These are phyloP conservation scores for Pammene fasciana DNA, from an alignment of 2,888 invertebrate genomes.

Conservation along the genomic window DNA sequence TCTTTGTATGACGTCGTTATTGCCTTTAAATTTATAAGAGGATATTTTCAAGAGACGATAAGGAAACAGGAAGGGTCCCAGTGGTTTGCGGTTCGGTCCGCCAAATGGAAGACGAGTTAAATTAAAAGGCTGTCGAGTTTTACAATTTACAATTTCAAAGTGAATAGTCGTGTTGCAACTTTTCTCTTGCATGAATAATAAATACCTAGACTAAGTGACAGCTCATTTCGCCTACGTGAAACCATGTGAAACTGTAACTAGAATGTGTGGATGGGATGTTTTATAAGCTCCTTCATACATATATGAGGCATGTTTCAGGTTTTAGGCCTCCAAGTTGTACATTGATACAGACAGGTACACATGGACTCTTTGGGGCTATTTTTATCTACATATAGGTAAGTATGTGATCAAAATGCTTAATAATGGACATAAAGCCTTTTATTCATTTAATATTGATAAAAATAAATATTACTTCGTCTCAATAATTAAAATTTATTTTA, in stretches of 20 bases:
- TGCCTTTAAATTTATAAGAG: neutral
- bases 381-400: too few species aligned
- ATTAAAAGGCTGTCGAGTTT: constrained; percentile 19
- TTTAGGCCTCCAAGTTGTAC: too few species aligned
- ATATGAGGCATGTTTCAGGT: neutral
- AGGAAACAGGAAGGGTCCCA: constrained; percentile 5
- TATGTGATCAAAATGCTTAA: too few species aligned
- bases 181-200: neutral
- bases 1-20: too few species aligned
- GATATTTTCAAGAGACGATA: neutral
- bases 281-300: neutral
- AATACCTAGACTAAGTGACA: neutral
- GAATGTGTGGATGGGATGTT: constrained; percentile 2
- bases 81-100: neutral
- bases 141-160: neutral
- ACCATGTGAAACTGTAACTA: neutral
- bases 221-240: neutral
- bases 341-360: too few species aligned
- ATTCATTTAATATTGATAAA: too few species aligned
- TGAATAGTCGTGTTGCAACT: constrained; percentile 9
- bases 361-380: too few species aligned
- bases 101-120: constrained; percentile 19
- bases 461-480: too few species aligned
- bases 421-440: too few species aligned
- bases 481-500: too few species aligned